Evolutionary conservation across 2,888 invertebrate genomes (phyloP).

Genomic region (Bugulina stolonifera): DNA sequence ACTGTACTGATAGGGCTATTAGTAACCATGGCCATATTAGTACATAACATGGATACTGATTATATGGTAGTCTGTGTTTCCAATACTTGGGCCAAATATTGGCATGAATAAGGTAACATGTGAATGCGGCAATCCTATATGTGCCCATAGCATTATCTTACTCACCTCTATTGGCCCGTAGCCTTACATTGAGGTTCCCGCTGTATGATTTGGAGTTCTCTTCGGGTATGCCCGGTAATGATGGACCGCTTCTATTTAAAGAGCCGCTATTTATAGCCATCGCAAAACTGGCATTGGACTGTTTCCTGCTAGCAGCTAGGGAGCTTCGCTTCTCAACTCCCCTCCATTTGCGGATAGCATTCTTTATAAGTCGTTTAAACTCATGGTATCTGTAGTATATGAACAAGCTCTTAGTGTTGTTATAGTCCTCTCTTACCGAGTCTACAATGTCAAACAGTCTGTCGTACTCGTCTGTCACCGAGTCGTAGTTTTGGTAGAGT

Average conservation of each 20-base stretch:
- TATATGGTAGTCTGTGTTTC: too few species aligned
- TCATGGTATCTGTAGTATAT: constrained; percentile 24
- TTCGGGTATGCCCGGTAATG: constrained; percentile 3
- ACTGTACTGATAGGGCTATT: too few species aligned
- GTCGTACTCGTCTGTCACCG: constrained; percentile 25
- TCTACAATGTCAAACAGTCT: constrained; percentile 26
- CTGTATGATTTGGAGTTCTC: constrained; percentile 8
- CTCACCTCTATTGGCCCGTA: constrained; percentile 20
- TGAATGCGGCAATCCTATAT: too few species aligned
- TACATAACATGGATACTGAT: too few species aligned
- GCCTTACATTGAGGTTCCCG: constrained; percentile 12
- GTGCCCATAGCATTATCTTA: neutral
- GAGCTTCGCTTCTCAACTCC: constrained; percentile 9
- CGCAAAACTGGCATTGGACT: constrained; percentile 23
- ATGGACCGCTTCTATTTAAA: neutral
- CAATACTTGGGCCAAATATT: too few species aligned
- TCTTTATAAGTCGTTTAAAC: constrained; percentile 23
- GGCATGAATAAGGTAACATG: too few species aligned
- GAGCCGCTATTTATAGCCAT: constrained; percentile 11
- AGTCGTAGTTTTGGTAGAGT: constrained; percentile 21
- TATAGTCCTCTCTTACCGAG: constrained; percentile 15
- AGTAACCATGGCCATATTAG: too few species aligned
- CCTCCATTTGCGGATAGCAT: constrained; percentile 24
- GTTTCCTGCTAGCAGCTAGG: constrained; percentile 17
- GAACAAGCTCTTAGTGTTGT: constrained; percentile 23